Evolutionary conservation across 2,888 invertebrate genomes (phyloP).

Genomic region (Omphaloscelis lunosa): DNA sequence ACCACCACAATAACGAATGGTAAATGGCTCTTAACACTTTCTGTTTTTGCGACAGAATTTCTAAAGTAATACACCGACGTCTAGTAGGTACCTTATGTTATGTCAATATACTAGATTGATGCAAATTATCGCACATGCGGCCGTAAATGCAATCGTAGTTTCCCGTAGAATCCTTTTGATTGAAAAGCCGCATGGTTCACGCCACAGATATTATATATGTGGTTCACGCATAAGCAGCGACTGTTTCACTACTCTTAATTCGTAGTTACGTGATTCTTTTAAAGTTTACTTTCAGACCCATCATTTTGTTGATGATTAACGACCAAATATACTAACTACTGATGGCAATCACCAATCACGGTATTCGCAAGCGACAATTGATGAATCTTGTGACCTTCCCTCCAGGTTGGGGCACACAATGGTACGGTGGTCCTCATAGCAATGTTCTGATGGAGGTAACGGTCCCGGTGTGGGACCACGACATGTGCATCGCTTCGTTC

Average conservation of each 20-base stretch:
- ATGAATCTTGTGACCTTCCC: background rate
- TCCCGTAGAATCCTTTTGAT: slow-evolving; percentile 12
- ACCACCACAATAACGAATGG: slow-evolving; percentile 1
- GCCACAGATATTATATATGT: too few species aligned
- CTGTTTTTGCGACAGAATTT: slow-evolving; percentile 32
- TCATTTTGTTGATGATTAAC: background rate
- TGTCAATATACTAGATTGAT: slow-evolving; percentile 28
- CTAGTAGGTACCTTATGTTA: background rate
- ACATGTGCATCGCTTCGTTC: slow-evolving; percentile 92
- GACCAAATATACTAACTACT: background rate
- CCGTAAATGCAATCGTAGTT: slow-evolving; percentile 4
- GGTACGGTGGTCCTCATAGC: slow-evolving; percentile 93
- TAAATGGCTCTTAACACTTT: slow-evolving; percentile 13
- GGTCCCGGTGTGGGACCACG: slow-evolving; percentile 94
- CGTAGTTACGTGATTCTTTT: background rate
- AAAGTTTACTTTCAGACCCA: background rate
- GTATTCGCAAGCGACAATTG: background rate
- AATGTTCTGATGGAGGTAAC: slow-evolving; percentile 94
- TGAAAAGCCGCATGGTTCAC: background rate
- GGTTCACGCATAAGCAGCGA: background rate
- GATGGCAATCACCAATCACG: background rate
- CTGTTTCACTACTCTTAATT: background rate
- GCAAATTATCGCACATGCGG: slow-evolving; percentile 34
- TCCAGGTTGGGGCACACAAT: slow-evolving; percentile 94
- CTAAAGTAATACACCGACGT: slow-evolving; percentile 5